Conservation (phyloP, 2,797 vertebrate species). For the Hipposideros larvatus region DNA sequence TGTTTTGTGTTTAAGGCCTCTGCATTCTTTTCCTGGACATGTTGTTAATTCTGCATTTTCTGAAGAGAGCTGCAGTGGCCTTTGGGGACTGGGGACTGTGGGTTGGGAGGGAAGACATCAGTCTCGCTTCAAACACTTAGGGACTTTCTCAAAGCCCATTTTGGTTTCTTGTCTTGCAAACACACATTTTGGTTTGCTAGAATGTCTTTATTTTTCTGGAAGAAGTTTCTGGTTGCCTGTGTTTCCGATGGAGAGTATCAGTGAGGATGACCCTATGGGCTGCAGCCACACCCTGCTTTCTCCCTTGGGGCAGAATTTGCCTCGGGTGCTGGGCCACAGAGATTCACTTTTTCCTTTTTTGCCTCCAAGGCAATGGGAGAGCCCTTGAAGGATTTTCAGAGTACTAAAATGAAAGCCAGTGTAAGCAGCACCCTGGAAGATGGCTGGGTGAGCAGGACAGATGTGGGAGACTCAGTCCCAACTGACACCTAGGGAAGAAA, state of each 20-base stretch:
- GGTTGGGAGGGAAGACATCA: background rate
- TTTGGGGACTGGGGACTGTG: background rate
- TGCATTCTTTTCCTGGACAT: background rate
- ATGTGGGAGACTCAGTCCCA: background rate
- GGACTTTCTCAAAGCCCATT: background rate
- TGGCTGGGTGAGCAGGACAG: background rate
- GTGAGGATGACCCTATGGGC: no score
- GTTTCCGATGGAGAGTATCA: fast-evolving
- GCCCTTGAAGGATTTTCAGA: background rate
- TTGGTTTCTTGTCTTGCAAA: background rate
- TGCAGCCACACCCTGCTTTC: background rate
- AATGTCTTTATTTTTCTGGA: background rate
- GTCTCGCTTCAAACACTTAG: background rate
- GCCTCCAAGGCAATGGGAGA: background rate
- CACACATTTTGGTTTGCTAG: background rate
- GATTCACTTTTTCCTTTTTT: background rate
- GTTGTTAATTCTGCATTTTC: background rate
- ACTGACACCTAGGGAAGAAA: background rate
- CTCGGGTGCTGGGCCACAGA: background rate
- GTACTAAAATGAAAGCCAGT: background rate
- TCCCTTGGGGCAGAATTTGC: background rate
- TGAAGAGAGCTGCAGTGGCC: background rate
- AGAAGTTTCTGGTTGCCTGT: background rate
- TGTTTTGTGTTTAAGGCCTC: background rate
- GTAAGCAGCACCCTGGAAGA: background rate